Evolutionary conservation across 2,113 vertebrate genomes (phyloP).

Genomic region (Entelurus aequoreus): DNA sequence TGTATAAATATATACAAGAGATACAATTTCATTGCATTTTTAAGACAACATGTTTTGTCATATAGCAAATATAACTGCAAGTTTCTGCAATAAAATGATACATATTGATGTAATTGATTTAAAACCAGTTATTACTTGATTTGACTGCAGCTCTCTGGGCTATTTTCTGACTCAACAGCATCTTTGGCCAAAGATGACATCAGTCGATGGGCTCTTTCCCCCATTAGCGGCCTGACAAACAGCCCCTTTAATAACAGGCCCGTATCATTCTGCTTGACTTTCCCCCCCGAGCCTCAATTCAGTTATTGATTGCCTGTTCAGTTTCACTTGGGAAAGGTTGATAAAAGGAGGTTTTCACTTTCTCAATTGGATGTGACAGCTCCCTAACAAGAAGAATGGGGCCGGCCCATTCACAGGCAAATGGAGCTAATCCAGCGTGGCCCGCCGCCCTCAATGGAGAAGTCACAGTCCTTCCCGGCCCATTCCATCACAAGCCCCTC

Average conservation of each 20-base stretch:
- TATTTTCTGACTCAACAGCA: slow-evolving; percentile 59
- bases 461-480: slow-evolving; percentile 89
- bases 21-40: too few relatives aligned
- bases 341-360: slow-evolving; percentile 97
- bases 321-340: slow-evolving; percentile 94
- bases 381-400: slow-evolving; percentile 99
- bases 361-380: slow-evolving; percentile 99
- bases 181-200: slow-evolving; percentile 78
- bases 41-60: too few relatives aligned
- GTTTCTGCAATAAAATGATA: too few relatives aligned
- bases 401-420: slow-evolving; percentile 97
- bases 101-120: too few relatives aligned
- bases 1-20: too few relatives aligned
- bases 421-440: slow-evolving; percentile 99
- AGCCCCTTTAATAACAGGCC: slow-evolving; percentile 71
- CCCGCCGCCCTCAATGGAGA: slow-evolving; percentile 89
- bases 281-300: slow-evolving; percentile 86
- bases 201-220: slow-evolving; percentile 75
- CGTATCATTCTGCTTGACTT: slow-evolving; percentile 96
- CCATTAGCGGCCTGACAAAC: slow-evolving; percentile 84
- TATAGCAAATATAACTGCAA: too few relatives aligned
- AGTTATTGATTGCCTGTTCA: slow-evolving; percentile 88
- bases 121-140: too few relatives aligned
- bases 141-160: neutral
- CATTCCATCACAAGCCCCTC: slow-evolving; percentile 93